Evolutionary conservation across 2,797 vertebrate genomes (phyloP), one percentile per base, ranked within the genome.

Genomic region (Pseudotriccus pelzelni): DNA sequence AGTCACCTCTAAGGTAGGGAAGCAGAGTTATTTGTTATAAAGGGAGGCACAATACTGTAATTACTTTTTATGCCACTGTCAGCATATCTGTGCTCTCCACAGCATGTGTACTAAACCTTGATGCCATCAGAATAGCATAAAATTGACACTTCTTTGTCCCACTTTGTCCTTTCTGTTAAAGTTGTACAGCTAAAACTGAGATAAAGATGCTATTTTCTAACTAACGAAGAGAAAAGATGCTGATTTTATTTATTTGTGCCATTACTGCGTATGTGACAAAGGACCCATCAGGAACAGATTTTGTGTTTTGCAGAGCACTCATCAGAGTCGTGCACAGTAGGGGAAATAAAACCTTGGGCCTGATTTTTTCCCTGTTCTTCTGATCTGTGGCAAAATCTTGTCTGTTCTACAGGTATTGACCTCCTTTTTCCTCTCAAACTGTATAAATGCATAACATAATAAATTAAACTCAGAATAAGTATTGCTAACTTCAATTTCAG

Each of bases 11-110:
- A 91, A 87, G 60, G 67, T 44, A 83, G 89, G 37, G 49, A 82
- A 91, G 50, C 62, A 36, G 59, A 93, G 53, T 32, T 94, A 52
- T 68, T 89, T 95, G 49, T 83, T 85, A 91, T 82, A 95, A 94
- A 94, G 63, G 73, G 69, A 97, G 52, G 80, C 80, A 94, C 70
- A 94, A 88, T 88, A 90, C 95, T 93, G 80, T 94, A 94, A 97
- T 96, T 96, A 94, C 91, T 80, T 96, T 96, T 97, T 96, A 95
- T 92, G 85, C 77, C 64, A 41, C 53, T 70, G 83, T 96, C 96
- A 97, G 91, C 94, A 95, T 74, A 80, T 89, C 70, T 91, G 50
- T 50, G 7, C 59, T 87, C 70, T 96, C 62, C 77, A 90, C 93
- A 96, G 77, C 68, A 14, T 87, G 58, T 73, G 56, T 83, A 76